A percentile compares a stretch with the other conserved stretches of the same genome.
These are phyloP conservation scores for Drosophila borealis DNA, from an alignment of 2,888 invertebrate species.

Conservation along the genomic window DNA sequence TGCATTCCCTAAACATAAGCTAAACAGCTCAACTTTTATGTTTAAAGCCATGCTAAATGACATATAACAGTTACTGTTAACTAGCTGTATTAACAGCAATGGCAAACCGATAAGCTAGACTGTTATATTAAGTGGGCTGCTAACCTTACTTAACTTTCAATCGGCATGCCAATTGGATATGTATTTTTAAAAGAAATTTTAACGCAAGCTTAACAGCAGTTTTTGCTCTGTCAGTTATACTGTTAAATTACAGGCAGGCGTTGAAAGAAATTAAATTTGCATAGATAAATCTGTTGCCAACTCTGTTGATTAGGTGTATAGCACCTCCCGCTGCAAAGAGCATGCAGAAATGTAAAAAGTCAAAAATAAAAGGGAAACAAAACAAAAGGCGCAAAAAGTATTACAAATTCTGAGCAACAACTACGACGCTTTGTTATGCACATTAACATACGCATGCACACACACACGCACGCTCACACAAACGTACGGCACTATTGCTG, in stretches of 20 bases:
- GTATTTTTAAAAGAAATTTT: too few relatives aligned
- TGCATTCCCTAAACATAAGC: conserved; percentile 7
- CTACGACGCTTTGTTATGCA: conserved; percentile 55
- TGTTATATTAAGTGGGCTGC: neutral
- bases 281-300: neutral
- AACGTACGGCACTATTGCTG: conserved; percentile 1
- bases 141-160: neutral
- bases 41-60: too few relatives aligned
- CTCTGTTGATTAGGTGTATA: neutral
- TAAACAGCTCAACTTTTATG: neutral
- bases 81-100: too few relatives aligned
- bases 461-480: conserved; percentile 16
- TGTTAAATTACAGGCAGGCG: neutral
- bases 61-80: too few relatives aligned
- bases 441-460: conserved; percentile 54
- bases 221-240: too few relatives aligned
- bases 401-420: conserved; percentile 73
- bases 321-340: conserved; percentile 6
- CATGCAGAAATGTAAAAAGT: neutral
- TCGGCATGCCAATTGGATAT: neutral
- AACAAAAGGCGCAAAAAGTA: conserved; percentile 57
- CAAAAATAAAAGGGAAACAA: conserved; percentile 9
- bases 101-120: neutral
- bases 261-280: neutral
- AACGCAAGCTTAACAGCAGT: too few relatives aligned